Evolutionary conservation across 2,888 invertebrate species (phyloP), one percentile per base, ranked within the genome.

Genomic region (Acrobasis suavella): DNA sequence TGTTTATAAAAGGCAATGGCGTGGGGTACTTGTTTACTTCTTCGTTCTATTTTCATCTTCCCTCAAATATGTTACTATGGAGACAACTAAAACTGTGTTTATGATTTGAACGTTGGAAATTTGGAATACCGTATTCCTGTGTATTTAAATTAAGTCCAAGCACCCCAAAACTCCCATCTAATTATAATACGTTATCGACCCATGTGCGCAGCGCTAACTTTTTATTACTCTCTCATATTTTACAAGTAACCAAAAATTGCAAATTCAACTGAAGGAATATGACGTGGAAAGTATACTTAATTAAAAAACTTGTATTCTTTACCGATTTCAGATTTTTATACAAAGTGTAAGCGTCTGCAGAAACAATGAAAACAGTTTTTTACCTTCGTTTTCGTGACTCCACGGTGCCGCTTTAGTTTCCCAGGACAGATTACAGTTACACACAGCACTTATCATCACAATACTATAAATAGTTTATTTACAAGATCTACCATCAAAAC

Each of bases 331-430:
- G 72, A 77, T 80, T 78, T 69, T 15, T 63, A 63, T 74, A 66
- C 67, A 68, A 69, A 72, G 66, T 73, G 73, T 65, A 77, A 83
- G 86, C 85, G 81, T 83, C 80, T 71, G 72, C 78, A 81, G 81
- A 84, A 82, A 87, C 86, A 89, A 88, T 87, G 83, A 85, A 86
- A 84, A 82, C 69, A 72, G 42, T 82, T 86, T 86, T 86, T 87
- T 91, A 93, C 93, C 93, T 93, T 91, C 93, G 89, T 93, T 93
- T 93, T 91, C 92, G 91, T 87, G 93, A 92, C 93, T 93, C 93
- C 93, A 93, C 93, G 93, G 91, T 93, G 93, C 92, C 90, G 93
- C 87, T 89, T 92, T 93, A 87, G 84, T 79, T 88, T 91, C 86
- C 91, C 91, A 89, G 85, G 83, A 86, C 85, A 87, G 85, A 88